Evolutionary conservation across 2,888 invertebrate species (phyloP), one percentile per base, ranked within the genome.

Genomic region (Incurvaria masculella): DNA sequence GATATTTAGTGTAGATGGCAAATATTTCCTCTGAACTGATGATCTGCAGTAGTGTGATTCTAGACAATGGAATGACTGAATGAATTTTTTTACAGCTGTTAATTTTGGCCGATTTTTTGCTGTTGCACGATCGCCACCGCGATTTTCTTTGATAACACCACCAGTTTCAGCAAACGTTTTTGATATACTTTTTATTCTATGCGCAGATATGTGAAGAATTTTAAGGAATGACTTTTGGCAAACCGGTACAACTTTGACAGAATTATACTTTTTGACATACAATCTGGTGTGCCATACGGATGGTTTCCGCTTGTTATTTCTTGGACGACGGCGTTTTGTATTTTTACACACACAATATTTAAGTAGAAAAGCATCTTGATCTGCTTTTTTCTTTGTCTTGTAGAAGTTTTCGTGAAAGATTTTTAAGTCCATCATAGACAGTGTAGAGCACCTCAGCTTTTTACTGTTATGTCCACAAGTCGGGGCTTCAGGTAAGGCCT

Each of bases 1-100:
- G 20, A 42, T 42, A 14, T 20, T 42, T 19, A 47, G 26, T 11
- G 23, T 27, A 11, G 43, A 26, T 16, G 21, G 18, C 47, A 47
- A 42, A 20, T 47, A 47, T 33, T 47, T 47, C 21, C 43, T 27
- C 23, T 43, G 19, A 20, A 27, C 27, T 21, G 19, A 26, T 11
- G 47, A 47, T 23, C 47, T 23, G 26, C 47, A 47, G 33, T 47
- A 47, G 19, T 43, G 47, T 19, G 42, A 41, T 20, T 47, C 47
- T 41, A 47, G 19, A 17, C 47, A 47, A 14, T 47, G 41, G 41
- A 47, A 42, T 21, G 26, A 42, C 41, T 47, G 21, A 11, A 47
- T 47, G 20, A 42, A 47, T 41, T 21, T 17, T 23, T 47, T 47
- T 17, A 47, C 47, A 23, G 47, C 41, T 21, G 11, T 39, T 11